phyloP scores from a whole-genome alignment of 2,113 vertebrate genomes.

The Carollia perspicillata region DNA sequence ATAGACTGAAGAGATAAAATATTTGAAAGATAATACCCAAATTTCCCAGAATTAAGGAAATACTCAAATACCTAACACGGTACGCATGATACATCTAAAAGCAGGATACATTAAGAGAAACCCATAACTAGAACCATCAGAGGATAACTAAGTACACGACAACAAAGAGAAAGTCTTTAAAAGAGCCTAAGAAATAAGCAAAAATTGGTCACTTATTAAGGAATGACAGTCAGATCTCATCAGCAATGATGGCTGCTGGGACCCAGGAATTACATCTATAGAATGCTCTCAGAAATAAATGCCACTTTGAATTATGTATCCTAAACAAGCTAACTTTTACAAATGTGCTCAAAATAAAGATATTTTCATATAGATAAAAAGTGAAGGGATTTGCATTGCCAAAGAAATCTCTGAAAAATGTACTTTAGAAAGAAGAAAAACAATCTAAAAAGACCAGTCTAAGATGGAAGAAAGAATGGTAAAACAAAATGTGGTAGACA shows the following conservation, averaged over 20 bases:
- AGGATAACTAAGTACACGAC: not conserved
- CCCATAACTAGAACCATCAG: not conserved
- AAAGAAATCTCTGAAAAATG: not conserved
- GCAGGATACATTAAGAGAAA: not conserved
- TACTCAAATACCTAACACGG: not conserved
- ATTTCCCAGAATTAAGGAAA: not conserved
- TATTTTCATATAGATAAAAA: constrained; percentile 6
- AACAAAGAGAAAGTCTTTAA: constrained; percentile 13
- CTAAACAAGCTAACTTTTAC: not conserved
- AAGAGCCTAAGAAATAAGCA: not conserved
- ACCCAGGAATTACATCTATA: not conserved
- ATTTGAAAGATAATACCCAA: not conserved
- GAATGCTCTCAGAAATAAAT: not conserved
- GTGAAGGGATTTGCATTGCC: not conserved
- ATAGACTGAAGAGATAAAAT: not conserved
- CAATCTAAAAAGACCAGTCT: not conserved
- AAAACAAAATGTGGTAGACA: not conserved
- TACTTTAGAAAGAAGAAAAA: not conserved
- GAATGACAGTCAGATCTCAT: not conserved
- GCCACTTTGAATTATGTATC: not conserved
- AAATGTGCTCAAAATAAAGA: constrained; percentile 9
- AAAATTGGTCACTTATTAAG: not conserved
- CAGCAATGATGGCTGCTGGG: not conserved
- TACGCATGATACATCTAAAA: not conserved
- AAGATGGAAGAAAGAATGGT: not conserved